Evolutionary conservation across 2,113 vertebrate species (phyloP), one percentile per base, ranked within the genome.

Genomic region (Clinocottus analis): DNA sequence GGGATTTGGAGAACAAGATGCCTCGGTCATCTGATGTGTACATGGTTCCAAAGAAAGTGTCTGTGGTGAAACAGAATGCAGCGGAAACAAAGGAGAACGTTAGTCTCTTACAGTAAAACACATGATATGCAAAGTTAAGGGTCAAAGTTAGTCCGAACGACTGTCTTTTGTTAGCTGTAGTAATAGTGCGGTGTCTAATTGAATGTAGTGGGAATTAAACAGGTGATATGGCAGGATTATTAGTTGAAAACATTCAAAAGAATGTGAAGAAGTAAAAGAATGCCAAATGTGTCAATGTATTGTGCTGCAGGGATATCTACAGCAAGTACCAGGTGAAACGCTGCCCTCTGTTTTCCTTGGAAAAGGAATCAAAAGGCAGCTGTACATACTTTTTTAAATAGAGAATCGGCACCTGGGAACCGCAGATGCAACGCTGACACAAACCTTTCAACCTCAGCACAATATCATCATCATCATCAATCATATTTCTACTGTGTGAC

Each of bases 1-100:
- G 87, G 0, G 94, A 96, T 79, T 95, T 95, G 72, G 90, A 93
- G 74, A 93, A 95, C 49, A 94, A 82, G 80, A 92, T 85, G 1
- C 94, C 92, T 0, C 85, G 93, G 64, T 93, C 85, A 59, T 95
- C 94, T 31, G 91, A 94, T 7, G 94, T 94, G 77, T 93, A 94
- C 89, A 96, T 92, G 27, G 95, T 95, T 29, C 95, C 95, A 59
- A 95, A 95, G 88, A 86, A 95, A 11, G 94, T 94, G 62, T 95
- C 95, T 92, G 86, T 63, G 55, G 43, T n/a, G 59, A 75, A 79
- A 70, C 3, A 53, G 25, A 65, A 41, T 1, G 19, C 21, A 31
- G 13, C 35, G 53, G 29, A 41, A n/a, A 59, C 62, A 75, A 7
- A 45, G 29, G 58, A 49, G 17, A 4, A 29, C 6, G 13, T 69